Base-by-base conservation (phyloP, 2,797 vertebrate species). In the Pangasius djambal region DNA sequence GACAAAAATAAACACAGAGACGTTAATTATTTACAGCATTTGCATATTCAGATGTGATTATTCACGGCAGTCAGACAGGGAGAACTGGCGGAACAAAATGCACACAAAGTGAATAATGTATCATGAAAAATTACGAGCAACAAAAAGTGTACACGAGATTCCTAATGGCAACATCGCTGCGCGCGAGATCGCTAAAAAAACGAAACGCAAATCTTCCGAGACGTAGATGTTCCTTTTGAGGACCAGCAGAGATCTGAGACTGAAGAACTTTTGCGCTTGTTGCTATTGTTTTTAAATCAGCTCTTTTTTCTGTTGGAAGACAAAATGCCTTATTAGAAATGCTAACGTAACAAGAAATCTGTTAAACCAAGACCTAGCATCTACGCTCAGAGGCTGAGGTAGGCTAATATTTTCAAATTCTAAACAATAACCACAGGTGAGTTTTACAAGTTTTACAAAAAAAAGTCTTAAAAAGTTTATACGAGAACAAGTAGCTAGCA, bases 1-100 rank as follows among this genome's bases (percentile, higher is more conserved):
- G 92, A 93, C 93, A 91, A 94, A 95, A 96, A 93, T 94, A 91
- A 4, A 9, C 18, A 93, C 92, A 94, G 91, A 84, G 37, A 92
- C 95, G 92, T 97, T 95, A 97, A 97, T 97, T 96, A 97, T 97
- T 97, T 94, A 97, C 94, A 85, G 90, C 93, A 92, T 91, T 94
- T 96, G 95, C 95, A 96, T 96, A 97, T 96, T 96, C 96, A 94
- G 92, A 93, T 37, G 91, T 94, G 91, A 94, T 95, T 93, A 95
- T 94, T 94, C 93, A 50, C 2, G 85, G 90, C 92, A 90, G 90
- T 92, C 92, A 94, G 93, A 91, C 94, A 86, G 93, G 90, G 91
- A 92, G 94, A 94, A 95, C 92, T 92, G 94, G 93, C 91, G 93
- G 89, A 95, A 95, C 95, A 96, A 97, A 96, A 96, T 95, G 95